Evolutionary conservation across 2,888 invertebrate species (phyloP).

Genomic region (Allygus modestus): DNA sequence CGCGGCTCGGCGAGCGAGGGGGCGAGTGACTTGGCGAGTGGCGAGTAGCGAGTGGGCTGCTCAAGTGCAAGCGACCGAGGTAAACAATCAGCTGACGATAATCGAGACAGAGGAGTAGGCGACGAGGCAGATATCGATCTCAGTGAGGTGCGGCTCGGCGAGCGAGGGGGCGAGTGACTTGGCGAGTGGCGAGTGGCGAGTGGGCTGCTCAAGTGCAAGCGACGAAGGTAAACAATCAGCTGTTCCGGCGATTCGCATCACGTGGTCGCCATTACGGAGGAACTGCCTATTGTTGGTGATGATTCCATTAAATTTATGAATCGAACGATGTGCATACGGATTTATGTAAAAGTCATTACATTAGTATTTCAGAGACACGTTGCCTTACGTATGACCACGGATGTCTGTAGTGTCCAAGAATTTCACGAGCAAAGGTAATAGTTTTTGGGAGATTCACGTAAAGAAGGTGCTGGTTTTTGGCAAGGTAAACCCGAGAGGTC

Average conservation of each 20-base stretch:
- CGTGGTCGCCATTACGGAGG: not conserved
- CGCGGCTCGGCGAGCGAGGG: not conserved
- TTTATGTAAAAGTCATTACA: not conserved
- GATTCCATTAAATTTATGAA: not conserved
- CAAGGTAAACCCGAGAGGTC: too few species aligned
- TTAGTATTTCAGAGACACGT: not conserved
- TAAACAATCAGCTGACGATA: not conserved
- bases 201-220: not conserved
- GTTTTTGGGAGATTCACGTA: too few species aligned
- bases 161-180: not conserved
- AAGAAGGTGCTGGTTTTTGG: too few species aligned
- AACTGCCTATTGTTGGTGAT: not conserved
- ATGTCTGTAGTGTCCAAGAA: too few species aligned
- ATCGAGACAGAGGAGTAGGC: not conserved
- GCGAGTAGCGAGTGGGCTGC: constrained; percentile 27
- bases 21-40: not conserved
- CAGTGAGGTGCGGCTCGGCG: not conserved
- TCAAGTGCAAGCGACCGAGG: not conserved
- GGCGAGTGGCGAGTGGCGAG: not conserved
- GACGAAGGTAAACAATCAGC: constrained; percentile 18
- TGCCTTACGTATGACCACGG: too few species aligned
- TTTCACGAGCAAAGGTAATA: too few species aligned
- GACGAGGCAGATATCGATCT: constrained; percentile 33
- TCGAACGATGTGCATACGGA: not conserved
- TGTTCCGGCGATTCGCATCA: not conserved